Evolutionary conservation across 2,888 invertebrate genomes (phyloP), one percentile per base, ranked within the genome.

Genomic region (Carterocephalus palaemon): DNA sequence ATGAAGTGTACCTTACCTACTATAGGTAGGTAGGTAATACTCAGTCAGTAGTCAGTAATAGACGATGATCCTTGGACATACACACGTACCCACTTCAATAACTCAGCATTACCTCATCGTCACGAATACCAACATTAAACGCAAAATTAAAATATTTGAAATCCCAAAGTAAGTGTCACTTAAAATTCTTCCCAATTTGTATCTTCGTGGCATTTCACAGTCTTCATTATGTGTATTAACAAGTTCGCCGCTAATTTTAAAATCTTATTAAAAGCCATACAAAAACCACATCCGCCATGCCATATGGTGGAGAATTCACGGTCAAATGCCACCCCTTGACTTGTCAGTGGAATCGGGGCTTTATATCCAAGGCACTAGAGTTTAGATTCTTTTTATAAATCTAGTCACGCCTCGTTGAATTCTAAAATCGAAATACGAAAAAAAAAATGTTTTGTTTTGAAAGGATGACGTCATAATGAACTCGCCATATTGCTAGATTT

Each of bases 281-380:
- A 78, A 79, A 73, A 71, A 70, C 64, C 47, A 47, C 56, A 63
- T 66, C 64, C 64, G 68, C 75, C 78, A 75, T 70, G n/a, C n/a
- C n/a, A 70, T 78, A 76, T 54, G 55, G 59, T 51, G 55, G 56
- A 33, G 46, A 28, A 59, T 64, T 56, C 57, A 67, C 61, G 67
- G 64, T 67, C 64, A 62, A 52, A 51, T 60, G 55, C 47, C 29
- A 47, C 20, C n/a, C 33, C 28, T 6, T 33, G 41, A 28, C 31
- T 23, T 20, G 37, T 5, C 9, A 45, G 5, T 4, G 22, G 7
- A 48, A 55, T 46, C 33, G 49, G 23, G 16, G 48, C 56, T 54
- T 47, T 53, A 47, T 51, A 10, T 2, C 2, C n/a, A 24, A 9
- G 5, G 2, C 0, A 0, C 0, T 39, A 64, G 48, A 51, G 53